Base-by-base conservation (phyloP, 2,888 invertebrate genomes). In the Tetheella fluctuosa region DNA sequence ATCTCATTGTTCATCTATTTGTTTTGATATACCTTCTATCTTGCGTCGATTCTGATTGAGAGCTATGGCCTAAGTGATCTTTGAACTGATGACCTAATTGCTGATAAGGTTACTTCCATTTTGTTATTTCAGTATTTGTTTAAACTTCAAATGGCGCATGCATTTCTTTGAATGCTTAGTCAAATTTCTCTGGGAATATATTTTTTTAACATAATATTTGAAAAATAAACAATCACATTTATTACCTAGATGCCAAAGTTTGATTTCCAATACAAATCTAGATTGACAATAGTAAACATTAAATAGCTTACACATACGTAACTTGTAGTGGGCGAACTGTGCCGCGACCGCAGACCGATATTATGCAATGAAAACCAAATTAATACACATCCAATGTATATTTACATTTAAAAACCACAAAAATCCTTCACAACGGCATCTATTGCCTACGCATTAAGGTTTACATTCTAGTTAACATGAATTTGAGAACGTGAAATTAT, bases 331-430 rank as follows among this genome's bases (percentile, higher is more conserved):
- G 83, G 82, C 83, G 81, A 79, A 74, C 70, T 74, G 74, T 71
- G 75, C 67, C 70, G 34, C n/a, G 61, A 79, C 74, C 75, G 66
- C 74, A 80, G 73, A 75, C 74, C 68, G 60, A 72, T 71, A 77
- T 84, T 84, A 84, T 77, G 83, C 77, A 86, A 87, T 75, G 67
- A 73, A 79, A 78, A 79, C 71, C 80, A 83, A 84, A 82, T 82
- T 74, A 71, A 76, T 70, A 63, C 37, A 65, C 71, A 63, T 64
- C 64, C 66, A 75, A 73, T 64, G 62, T 68, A 73, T 76, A 73
- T 73, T 71, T 74, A 68, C 71, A 64, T 73, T 74, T 65, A 68
- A 71, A 69, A 71, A 70, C 58, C 57, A 64, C 61, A 63, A 59
- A 67, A 66, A 68, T 65, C 68, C 67, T 68, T 71, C 69, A 73